Percentiles rank a stretch among this genome's conserved stretches.
Evolutionary conservation across 2,113 vertebrate genomes (phyloP).

Genomic region (Hepsetus odoe): DNA sequence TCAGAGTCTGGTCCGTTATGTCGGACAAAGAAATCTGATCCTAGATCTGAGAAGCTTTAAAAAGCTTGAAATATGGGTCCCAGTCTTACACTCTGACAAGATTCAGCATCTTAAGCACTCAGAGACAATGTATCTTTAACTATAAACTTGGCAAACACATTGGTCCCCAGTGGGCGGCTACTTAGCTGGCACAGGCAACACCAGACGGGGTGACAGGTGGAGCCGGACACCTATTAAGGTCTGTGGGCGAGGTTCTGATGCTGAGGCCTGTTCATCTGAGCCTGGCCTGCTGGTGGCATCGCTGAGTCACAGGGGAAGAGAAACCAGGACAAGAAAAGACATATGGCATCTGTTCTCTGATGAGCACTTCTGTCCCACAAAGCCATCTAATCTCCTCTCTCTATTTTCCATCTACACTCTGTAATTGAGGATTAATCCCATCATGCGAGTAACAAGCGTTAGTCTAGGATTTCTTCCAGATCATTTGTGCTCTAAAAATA

Average conservation of each 20-base stretch:
- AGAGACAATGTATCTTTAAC: conserved; percentile 6
- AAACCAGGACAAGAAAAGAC: conserved; percentile 42
- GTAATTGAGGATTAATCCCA: neutral
- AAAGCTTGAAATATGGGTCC: neutral
- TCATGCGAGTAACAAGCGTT: neutral
- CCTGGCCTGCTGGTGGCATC: conserved; percentile 15
- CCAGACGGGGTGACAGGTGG: conserved; percentile 53
- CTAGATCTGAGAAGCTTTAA: neutral
- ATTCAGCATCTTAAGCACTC: neutral
- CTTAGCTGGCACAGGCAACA: conserved; percentile 33
- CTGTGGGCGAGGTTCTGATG: conserved; percentile 28
- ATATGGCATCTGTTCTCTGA: conserved; percentile 49
- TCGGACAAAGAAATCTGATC: neutral
- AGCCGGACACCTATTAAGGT: conserved; percentile 24
- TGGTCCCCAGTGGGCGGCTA: conserved; percentile 13
- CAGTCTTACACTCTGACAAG: neutral
- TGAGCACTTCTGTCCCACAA: conserved; percentile 11
- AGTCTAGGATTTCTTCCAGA: neutral
- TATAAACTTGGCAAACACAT: conserved; percentile 17
- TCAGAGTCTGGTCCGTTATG: neutral
- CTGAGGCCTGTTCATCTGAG: conserved; percentile 18
- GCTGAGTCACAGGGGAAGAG: conserved; percentile 41
- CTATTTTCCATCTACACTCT: neutral
- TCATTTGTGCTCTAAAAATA: neutral
- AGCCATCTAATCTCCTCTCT: neutral